Base-by-base conservation (phyloP, 2,113 vertebrate genomes). In the Rissa tridactyla region DNA sequence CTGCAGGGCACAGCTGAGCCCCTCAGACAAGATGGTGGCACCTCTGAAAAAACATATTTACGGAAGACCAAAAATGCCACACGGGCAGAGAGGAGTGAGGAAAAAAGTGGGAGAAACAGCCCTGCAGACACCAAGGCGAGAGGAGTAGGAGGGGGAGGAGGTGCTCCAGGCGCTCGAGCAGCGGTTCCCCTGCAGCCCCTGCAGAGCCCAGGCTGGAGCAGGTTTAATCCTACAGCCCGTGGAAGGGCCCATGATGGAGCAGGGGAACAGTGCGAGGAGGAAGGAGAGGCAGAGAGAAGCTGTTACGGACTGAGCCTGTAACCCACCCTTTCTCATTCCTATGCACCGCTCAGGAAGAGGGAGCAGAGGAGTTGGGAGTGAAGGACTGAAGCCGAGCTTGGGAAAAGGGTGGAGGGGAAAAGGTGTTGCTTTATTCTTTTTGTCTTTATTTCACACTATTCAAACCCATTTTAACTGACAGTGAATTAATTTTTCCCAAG, bases 291-390 rank as follows among this genome's bases (percentile, higher is more conserved):
- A 82, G 30, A 70, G 29, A 86, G 18, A 13, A 79, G 11, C 26
- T 27, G 22, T 36, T 62, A 57, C 2, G 10, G 62, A 44, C 49
- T 17, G 32, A 64, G 42, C 16, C 49, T 15, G 3, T 42, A 71
- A 71, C 16, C 25, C 1, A 0, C 11, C 26, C 9, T 26, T 70
- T 18, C 42, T 27, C 23, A 44, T n/a, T 3, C 12, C 19, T 13
- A 26, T 51, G 62, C 6, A 2, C 42, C 6, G 10, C 42, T 79
- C 3, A 0, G 42, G 21, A 3, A 36, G 21, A 68, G 4, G 1
- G 9, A 19, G 11, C 11, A 49, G 30, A 36, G 14, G 36, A 64
- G 16, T 10, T 0, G 0, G 7, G 11, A 46, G 9, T 32, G 8
- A 47, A 66, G 10, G n/a, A 57, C 15, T 49, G 8, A 76, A 49